phyloP scores from a whole-genome alignment of 2,888 invertebrate genomes.

The Polyommatus iphigenia region DNA sequence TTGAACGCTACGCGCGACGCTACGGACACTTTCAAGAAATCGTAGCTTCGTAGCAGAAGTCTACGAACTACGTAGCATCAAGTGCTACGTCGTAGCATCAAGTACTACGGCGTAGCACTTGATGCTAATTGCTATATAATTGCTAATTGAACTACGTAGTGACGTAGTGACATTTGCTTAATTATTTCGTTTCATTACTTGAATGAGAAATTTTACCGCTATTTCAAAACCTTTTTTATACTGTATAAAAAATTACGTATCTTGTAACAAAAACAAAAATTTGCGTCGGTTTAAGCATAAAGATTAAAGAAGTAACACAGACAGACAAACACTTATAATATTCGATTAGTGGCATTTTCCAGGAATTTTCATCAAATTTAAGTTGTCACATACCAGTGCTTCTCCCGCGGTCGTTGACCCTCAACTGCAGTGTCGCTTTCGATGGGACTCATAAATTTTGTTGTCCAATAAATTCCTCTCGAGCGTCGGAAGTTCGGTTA shows the following conservation, averaged over 20 bases:
- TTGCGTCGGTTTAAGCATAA: background rate
- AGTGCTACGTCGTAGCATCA: background rate
- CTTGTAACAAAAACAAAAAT: no score
- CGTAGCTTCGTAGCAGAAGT: no score
- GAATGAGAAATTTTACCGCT: no score
- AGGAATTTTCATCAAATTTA: background rate
- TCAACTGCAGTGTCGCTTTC: slow-evolving; percentile 6
- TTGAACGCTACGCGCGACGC: no score
- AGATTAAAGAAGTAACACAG: background rate
- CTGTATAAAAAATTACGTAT: no score
- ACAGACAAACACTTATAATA: background rate
- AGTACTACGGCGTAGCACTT: background rate
- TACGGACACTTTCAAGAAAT: no score
- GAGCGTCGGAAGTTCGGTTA: slow-evolving; percentile 25
- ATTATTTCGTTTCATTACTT: no score
- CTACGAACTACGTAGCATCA: background rate
- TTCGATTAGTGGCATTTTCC: background rate
- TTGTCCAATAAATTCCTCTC: slow-evolving; percentile 22
- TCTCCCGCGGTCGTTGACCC: background rate
- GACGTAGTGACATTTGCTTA: no score
- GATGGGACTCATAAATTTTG: slow-evolving; percentile 28
- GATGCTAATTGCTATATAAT: background rate
- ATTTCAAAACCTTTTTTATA: no score
- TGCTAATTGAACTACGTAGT: no score
- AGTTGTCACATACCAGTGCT: background rate